Percentiles rank a stretch among this genome's conserved stretches.
Conservation (phyloP, 2,888 invertebrate genomes). For the Agonopterix heracliana region DNA sequence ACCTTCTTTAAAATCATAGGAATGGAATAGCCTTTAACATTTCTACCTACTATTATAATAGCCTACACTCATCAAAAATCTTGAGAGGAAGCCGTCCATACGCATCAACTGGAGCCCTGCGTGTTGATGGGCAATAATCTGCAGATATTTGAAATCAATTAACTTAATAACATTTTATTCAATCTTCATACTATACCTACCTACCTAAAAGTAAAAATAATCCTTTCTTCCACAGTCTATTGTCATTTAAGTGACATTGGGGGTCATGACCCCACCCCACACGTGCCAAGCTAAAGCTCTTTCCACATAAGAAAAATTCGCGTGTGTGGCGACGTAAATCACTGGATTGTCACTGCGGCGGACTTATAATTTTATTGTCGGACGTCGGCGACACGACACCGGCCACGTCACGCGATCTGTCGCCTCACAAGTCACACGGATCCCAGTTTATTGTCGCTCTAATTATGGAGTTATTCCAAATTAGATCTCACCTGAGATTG, state of each 20-base stretch:
- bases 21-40: too few relatives aligned
- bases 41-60: too few relatives aligned
- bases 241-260: neutral
- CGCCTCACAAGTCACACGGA: conserved; percentile 53
- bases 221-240: too few relatives aligned
- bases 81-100: too few relatives aligned
- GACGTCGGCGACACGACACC: conserved; percentile 65
- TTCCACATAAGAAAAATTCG: conserved; percentile 68
- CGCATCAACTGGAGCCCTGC: too few relatives aligned
- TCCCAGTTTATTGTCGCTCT: conserved; percentile 61
- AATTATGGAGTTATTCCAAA: conserved; percentile 60
- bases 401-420: conserved; percentile 56
- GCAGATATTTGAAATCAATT: too few relatives aligned
- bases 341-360: conserved; percentile 74
- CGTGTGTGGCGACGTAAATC: conserved; percentile 73
- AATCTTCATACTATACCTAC: too few relatives aligned
- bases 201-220: neutral
- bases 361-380: conserved; percentile 77
- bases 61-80: too few relatives aligned
- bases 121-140: too few relatives aligned
- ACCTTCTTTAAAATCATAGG: too few relatives aligned
- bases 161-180: too few relatives aligned
- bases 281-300: conserved; percentile 8
- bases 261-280: neutral
- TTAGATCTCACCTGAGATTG: conserved; percentile 65